Percentiles rank a stretch among this genome's conserved stretches.
Evolutionary conservation across 2,113 vertebrate genomes (phyloP).

Genomic region (Vireo altiloquus): DNA sequence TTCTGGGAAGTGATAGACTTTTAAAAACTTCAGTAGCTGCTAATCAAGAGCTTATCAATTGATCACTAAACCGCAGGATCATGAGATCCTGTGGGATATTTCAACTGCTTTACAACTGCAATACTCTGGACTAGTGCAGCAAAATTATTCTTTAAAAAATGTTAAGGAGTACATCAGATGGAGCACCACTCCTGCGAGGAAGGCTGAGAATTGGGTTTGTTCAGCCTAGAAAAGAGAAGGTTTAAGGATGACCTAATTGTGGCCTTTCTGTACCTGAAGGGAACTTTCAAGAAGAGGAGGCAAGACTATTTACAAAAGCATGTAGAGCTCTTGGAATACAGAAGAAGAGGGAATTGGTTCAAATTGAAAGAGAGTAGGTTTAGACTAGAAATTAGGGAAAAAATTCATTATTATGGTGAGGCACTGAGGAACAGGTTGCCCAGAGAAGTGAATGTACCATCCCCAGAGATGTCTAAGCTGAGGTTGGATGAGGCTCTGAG

Average conservation of each 20-base stretch:
- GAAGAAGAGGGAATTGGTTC: not conserved
- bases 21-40: constrained; percentile 38
- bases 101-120: not conserved
- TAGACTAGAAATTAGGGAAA: not conserved
- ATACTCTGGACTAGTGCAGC: not conserved
- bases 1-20: constrained; percentile 45
- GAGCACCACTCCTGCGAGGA: not conserved
- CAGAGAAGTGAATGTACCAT: not conserved
- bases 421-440: not conserved
- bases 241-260: not conserved
- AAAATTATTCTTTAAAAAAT: not conserved
- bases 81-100: not conserved
- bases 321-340: not conserved
- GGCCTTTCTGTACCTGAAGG: not conserved
- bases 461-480: not conserved
- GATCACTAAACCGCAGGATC: not conserved
- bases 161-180: not conserved
- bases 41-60: constrained; percentile 40
- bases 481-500: not conserved
- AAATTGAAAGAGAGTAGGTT: not conserved
- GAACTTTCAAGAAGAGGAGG: not conserved
- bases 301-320: not conserved
- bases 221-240: not conserved
- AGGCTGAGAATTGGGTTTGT: not conserved
- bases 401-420: not conserved